phyloP scores from a whole-genome alignment of 2,888 invertebrate species.

The Heliconius ismenius region DNA sequence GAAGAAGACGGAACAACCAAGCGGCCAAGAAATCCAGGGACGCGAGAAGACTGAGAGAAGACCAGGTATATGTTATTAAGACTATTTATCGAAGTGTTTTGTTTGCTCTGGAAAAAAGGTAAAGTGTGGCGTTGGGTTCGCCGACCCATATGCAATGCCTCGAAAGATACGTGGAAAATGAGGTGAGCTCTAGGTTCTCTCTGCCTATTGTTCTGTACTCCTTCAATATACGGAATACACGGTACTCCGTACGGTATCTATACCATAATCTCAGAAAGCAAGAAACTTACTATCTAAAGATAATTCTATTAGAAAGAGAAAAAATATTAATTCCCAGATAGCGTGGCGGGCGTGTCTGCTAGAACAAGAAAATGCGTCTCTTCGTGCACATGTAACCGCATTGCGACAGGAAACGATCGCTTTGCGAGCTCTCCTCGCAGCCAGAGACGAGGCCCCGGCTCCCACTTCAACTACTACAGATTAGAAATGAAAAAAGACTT shows the following conservation, averaged over 20 bases:
- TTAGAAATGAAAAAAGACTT: slow-evolving; percentile 44
- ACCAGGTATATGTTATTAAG: slow-evolving; percentile 82
- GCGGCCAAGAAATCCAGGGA: slow-evolving; percentile 96
- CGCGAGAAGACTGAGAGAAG: slow-evolving; percentile 92
- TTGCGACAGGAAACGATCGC: slow-evolving; percentile 90
- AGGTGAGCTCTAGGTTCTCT: too few species aligned
- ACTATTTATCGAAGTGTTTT: too few species aligned
- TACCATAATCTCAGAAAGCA: too few species aligned
- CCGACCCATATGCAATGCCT: too few species aligned
- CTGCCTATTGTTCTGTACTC: too few species aligned
- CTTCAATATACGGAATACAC: too few species aligned
- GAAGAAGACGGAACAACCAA: slow-evolving; percentile 92
- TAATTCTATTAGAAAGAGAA: too few species aligned
- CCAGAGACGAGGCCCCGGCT: slow-evolving; percentile 48
- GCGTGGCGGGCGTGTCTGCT: slow-evolving; percentile 91
- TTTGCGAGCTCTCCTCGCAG: slow-evolving; percentile 84
- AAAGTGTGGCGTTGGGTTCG: too few species aligned
- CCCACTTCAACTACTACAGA: slow-evolving; percentile 70
- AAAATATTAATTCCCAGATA: slow-evolving; percentile 75
- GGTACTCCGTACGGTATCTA: too few species aligned
- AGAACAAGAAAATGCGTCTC: slow-evolving; percentile 93
- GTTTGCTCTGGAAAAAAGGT: too few species aligned
- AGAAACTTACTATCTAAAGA: too few species aligned
- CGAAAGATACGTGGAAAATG: too few species aligned
- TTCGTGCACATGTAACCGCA: slow-evolving; percentile 90